Base-by-base conservation (phyloP, 2,797 vertebrate genomes). In the Orestias chungarensis region DNA sequence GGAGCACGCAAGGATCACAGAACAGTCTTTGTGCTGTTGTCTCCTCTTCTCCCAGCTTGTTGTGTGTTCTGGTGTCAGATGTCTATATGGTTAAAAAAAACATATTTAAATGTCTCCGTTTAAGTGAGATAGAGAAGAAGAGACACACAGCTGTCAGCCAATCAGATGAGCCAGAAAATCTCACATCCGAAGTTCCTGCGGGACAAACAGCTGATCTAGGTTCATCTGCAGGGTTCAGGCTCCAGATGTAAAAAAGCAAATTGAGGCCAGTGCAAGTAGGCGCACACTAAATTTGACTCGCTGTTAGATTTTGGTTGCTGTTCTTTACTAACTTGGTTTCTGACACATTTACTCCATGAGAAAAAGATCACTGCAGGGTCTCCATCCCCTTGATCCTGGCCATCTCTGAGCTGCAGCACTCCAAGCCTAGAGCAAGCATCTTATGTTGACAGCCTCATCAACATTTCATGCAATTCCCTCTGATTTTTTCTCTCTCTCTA, bases 201-300 rank as follows among this genome's bases (percentile, higher is more conserved):
- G 88, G 83, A 89, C 83, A 85, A 82, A 85, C 79, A 87, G 86
- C 86, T 88, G 88, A 92, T 89, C 82, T 68, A 80, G 74, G 82
- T 90, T 91, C 88, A 88, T 90, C 76, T 82, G 82, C 82, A 43
- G 69, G 86, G 79, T 86, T 91, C 80, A 82, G 82, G 78, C 69
- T 87, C 74, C 87, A 82, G 78, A 85, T 89, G 80, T 71, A 87
- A 85, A 84, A n/a, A 74, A 82, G 79, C 76, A 87, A 87, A 87
- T 72, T 75, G 78, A 35, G 47, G 46, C 25, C 47, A 31, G 49
- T 66, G 73, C 68, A 68, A 70, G 78, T n/a, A 65, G 68, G 77
- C 27, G 62, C 57, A 68, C 42, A 80, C 66, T 67, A 73, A 70
- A 65, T 40, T 35, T 43, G 25, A 17, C 43, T 2, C 47, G 40